These are phyloP conservation scores for Venusia cambrica DNA, from an alignment of 2,888 invertebrate genomes.

Conservation along the genomic window DNA sequence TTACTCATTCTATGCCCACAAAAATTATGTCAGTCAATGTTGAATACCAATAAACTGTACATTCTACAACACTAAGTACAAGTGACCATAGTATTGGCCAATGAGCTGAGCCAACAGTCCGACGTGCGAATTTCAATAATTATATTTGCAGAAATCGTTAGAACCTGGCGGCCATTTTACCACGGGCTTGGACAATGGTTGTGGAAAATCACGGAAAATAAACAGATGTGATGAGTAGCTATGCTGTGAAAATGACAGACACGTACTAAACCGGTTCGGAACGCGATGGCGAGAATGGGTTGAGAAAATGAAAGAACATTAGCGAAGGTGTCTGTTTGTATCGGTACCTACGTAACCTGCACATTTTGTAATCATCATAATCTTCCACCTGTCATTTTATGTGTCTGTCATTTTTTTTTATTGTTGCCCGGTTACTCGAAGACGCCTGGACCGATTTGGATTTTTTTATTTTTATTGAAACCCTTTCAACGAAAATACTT, in stretches of 20 bases:
- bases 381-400: too few species aligned
- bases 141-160: constrained; percentile 74
- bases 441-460: too few species aligned
- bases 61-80: constrained; percentile 41
- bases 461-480: too few species aligned
- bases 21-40: constrained; percentile 27
- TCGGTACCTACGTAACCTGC: too few species aligned
- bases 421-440: too few species aligned
- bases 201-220: constrained; percentile 48
- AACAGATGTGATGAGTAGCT: constrained; percentile 27
- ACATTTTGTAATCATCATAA: too few species aligned
- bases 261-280: constrained; percentile 18
- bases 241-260: constrained; percentile 25
- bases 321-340: too few species aligned
- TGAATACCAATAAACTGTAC: constrained; percentile 28
- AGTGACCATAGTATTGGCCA: constrained; percentile 53
- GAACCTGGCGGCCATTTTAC: constrained; percentile 58
- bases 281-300: constrained; percentile 5
- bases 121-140: constrained; percentile 77
- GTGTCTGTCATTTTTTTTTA: too few species aligned
- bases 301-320: too few species aligned
- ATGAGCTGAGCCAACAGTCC: constrained; percentile 65
- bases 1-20: constrained; percentile 30
- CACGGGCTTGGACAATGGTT: constrained; percentile 35
- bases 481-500: too few species aligned